These are phyloP conservation scores for Mayetiola destructor DNA, from an alignment of 2,888 invertebrate species.

Conservation along the genomic window DNA sequence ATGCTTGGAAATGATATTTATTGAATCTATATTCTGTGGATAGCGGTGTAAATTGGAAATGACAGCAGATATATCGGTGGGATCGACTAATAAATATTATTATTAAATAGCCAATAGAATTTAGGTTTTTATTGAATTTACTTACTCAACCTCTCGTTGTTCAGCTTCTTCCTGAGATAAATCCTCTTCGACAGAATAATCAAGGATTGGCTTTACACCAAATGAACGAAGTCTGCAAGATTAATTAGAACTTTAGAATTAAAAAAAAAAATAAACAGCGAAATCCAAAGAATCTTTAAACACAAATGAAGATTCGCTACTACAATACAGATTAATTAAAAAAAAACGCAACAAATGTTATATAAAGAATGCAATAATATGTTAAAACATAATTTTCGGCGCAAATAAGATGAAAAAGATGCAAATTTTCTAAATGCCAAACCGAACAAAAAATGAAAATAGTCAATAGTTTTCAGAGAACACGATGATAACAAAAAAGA, in stretches of 20 bases:
- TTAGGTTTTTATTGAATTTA: too few relatives aligned
- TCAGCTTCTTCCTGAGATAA: conserved; percentile 84
- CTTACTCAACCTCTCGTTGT: conserved; percentile 85
- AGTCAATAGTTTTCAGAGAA: too few relatives aligned
- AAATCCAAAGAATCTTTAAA: not conserved
- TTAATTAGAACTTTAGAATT: too few relatives aligned
- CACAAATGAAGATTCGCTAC: not conserved
- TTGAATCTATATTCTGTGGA: too few relatives aligned
- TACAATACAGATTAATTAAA: not conserved
- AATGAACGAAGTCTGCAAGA: conserved; percentile 63
- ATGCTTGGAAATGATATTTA: too few relatives aligned
- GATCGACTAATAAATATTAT: too few relatives aligned
- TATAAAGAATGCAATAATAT: not conserved
- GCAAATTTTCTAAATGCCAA: not conserved
- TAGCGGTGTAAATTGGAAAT: too few relatives aligned
- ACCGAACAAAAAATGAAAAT: not conserved
- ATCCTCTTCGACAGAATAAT: conserved; percentile 98
- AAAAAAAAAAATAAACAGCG: not conserved
- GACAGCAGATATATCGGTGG: too few relatives aligned
- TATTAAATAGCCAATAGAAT: too few relatives aligned
- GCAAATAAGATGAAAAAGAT: not conserved
- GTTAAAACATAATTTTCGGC: too few relatives aligned
- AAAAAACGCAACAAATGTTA: not conserved
- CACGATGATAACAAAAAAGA: not conserved
- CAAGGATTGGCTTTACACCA: conserved; percentile 96